These are phyloP conservation scores for Dorcus parallelipipedus DNA, from an alignment of 2,888 invertebrate genomes.

Conservation along the genomic window DNA sequence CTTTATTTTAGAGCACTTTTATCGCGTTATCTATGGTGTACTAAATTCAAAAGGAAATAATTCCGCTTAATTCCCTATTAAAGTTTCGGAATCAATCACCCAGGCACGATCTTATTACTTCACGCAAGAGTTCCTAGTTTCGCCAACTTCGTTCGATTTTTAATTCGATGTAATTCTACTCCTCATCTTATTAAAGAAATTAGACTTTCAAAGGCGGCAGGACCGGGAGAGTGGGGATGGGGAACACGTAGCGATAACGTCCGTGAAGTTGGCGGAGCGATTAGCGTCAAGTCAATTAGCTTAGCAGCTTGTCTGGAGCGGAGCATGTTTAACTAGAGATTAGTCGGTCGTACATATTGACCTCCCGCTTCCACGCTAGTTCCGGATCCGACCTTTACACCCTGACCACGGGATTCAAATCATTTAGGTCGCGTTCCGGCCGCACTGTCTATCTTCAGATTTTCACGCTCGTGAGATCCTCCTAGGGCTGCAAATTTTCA, in stretches of 20 bases:
- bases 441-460: neutral
- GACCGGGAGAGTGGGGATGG: too few species aligned
- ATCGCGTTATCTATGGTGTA: too few species aligned
- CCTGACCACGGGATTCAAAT: constrained; percentile 1
- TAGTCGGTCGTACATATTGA: constrained; percentile 1
- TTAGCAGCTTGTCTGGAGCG: constrained; percentile 2
- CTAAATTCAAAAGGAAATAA: too few species aligned
- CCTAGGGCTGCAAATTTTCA: neutral
- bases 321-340: constrained; percentile 3
- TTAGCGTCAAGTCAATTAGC: constrained; percentile 1
- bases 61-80: too few species aligned
- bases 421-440: neutral
- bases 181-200: too few species aligned
- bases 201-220: too few species aligned
- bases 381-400: neutral
- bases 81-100: too few species aligned
- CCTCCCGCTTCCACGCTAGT: neutral
- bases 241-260: neutral
- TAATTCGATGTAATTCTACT: too few species aligned
- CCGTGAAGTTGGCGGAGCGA: neutral
- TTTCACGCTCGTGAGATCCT: neutral
- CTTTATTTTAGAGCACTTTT: too few species aligned
- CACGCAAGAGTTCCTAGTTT: too few species aligned
- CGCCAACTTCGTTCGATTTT: too few species aligned
- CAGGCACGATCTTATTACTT: too few species aligned